Evolutionary conservation across 1,140 invertebrate species (phyloP).

Genomic region (Drosophila miranda): DNA sequence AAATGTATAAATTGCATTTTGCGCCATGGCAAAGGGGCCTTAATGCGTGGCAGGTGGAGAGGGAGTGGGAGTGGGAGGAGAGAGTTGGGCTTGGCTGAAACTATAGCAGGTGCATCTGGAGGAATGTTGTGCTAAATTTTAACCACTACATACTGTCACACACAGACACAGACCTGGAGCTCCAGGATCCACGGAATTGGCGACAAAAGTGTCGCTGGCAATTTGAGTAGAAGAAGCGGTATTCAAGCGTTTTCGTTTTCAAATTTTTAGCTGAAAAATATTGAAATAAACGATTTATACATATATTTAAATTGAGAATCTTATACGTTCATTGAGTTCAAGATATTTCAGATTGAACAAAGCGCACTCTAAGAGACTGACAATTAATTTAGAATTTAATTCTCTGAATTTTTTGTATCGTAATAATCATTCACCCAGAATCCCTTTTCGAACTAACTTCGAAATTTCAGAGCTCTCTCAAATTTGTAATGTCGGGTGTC

Average conservation of each 20-base stretch:
- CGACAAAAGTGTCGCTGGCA: slow-evolving; percentile 52
- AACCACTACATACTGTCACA: slow-evolving; percentile 31
- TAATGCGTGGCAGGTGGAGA: slow-evolving; percentile 40
- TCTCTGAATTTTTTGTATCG: too few relatives aligned
- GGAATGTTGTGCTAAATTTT: slow-evolving; percentile 75
- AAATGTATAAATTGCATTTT: slow-evolving; percentile 80
- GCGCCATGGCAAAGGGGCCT: slow-evolving; percentile 42
- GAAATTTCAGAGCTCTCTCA: slow-evolving; percentile 1
- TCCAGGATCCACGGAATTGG: slow-evolving; percentile 20
- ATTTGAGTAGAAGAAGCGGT: neutral
- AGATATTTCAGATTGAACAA: too few relatives aligned
- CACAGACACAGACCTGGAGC: slow-evolving; percentile 41
- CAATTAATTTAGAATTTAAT: neutral
- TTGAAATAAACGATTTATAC: too few relatives aligned
- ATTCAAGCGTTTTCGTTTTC: neutral
- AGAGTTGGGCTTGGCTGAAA: slow-evolving; percentile 29
- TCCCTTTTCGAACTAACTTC: slow-evolving; percentile 2
- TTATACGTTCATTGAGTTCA: too few relatives aligned
- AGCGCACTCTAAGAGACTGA: too few relatives aligned
- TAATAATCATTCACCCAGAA: neutral
- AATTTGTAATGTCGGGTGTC: slow-evolving; percentile 17
- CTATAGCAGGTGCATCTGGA: slow-evolving; percentile 57
- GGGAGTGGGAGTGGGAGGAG: neutral
- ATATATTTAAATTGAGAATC: too few relatives aligned
- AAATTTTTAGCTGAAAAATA: neutral